phyloP scores from a whole-genome alignment of 2,888 invertebrate genomes.

The Cephus pygmeus region DNA sequence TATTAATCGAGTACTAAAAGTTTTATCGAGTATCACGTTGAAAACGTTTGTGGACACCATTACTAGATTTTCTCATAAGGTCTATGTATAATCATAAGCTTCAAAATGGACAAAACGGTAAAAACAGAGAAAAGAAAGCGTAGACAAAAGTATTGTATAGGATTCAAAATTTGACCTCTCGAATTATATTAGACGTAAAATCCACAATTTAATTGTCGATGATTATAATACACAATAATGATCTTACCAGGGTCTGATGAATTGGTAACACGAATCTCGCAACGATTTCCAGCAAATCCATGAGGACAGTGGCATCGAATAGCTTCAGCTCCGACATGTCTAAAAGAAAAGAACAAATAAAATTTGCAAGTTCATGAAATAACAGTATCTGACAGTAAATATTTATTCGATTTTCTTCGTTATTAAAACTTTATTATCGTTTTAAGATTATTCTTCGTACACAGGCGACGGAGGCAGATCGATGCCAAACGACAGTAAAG shows the following conservation, averaged over 20 bases:
- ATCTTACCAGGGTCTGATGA: slow-evolving; percentile 56
- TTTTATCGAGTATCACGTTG: not conserved
- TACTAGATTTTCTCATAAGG: not conserved
- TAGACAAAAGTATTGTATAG: not conserved
- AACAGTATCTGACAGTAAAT: not conserved
- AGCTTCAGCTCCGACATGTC: slow-evolving; percentile 82
- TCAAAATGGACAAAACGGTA: not conserved
- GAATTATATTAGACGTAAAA: not conserved
- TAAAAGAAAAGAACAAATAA: slow-evolving; percentile 52
- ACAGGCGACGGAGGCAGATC: not conserved
- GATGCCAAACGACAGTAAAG: too few relatives aligned
- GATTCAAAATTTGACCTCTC: not conserved
- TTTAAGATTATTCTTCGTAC: not conserved
- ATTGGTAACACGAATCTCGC: slow-evolving; percentile 72
- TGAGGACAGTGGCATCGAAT: slow-evolving; percentile 78
- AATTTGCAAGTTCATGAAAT: not conserved
- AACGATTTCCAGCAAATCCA: slow-evolving; percentile 77
- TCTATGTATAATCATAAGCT: not conserved
- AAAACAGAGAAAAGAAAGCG: too few relatives aligned
- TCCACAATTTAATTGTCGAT: not conserved
- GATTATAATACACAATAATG: not conserved
- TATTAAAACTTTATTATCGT: not conserved
- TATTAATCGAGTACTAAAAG: not conserved
- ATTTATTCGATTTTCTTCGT: not conserved
- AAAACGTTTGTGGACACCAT: not conserved